phyloP scores from a whole-genome alignment of 2,888 invertebrate species.

The Caenorhabditis becei region DNA sequence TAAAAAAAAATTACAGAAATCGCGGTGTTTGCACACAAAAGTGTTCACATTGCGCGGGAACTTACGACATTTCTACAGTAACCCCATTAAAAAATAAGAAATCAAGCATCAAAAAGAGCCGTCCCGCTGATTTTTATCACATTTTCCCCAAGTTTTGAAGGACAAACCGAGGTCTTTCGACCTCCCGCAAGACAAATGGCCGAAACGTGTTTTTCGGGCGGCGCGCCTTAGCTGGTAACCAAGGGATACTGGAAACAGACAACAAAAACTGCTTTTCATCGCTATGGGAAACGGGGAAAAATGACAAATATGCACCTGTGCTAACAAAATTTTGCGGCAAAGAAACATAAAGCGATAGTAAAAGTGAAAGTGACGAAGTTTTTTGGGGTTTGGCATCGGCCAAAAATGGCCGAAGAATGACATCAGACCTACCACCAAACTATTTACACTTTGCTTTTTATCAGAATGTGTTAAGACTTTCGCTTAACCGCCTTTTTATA shows the following conservation, averaged over 20 bases:
- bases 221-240: slow-evolving; percentile 3
- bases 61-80: too few species aligned
- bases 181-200: slow-evolving; percentile 9
- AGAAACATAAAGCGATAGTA: slow-evolving; percentile 19
- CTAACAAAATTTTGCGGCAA: slow-evolving; percentile 4
- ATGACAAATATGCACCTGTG: neutral
- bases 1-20: too few species aligned
- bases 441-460: neutral
- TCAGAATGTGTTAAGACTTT: too few species aligned
- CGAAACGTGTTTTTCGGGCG: neutral
- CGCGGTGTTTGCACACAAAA: too few species aligned
- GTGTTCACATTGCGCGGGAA: too few species aligned
- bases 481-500: too few species aligned
- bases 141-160: slow-evolving; percentile 8
- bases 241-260: neutral
- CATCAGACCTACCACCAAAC: slow-evolving; percentile 14
- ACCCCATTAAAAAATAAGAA: too few species aligned
- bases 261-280: too few species aligned
- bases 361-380: too few species aligned
- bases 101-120: neutral
- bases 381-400: too few species aligned
- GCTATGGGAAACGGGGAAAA: slow-evolving; percentile 17
- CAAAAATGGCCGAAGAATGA: slow-evolving; percentile 8
- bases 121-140: slow-evolving; percentile 12
- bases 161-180: slow-evolving; percentile 28